Conservation (phyloP, 2,797 vertebrate genomes). For the Fringilla coelebs region DNA sequence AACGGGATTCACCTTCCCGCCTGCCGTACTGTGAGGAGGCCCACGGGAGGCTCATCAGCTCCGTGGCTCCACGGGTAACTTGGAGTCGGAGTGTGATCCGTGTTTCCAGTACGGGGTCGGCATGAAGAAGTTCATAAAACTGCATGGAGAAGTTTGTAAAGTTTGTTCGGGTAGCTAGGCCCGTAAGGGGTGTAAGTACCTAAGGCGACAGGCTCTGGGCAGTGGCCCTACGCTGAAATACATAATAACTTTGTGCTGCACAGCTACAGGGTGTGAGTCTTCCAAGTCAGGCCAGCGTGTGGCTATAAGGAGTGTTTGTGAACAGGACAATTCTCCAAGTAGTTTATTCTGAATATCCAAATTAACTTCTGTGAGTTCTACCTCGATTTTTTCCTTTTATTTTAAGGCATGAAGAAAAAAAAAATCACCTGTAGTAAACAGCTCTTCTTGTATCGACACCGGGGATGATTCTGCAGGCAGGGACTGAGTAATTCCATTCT, state of each 20-base stretch:
- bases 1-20: not conserved
- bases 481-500: not conserved
- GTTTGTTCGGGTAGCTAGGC: no score
- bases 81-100: fast-evolving
- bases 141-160: fast-evolving
- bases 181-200: no score
- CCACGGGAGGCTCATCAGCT: fast-evolving
- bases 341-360: not conserved
- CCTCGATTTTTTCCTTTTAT: fast-evolving
- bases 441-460: fast-evolving
- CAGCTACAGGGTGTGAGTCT: fast-evolving
- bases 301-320: fast-evolving
- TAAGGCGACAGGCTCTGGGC: not conserved
- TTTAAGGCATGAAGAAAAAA: not conserved
- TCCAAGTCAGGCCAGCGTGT: fast-evolving
- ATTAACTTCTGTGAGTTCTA: not conserved
- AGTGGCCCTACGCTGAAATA: fast-evolving
- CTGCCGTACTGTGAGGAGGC: fast-evolving
- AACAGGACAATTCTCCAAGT: not conserved
- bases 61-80: not conserved
- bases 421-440: not conserved
- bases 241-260: fast-evolving
- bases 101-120: fast-evolving
- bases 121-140: fast-evolving
- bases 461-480: not conserved